phyloP scores from a whole-genome alignment of 2,113 vertebrate species.

The Xiphophorus couchianus region DNA sequence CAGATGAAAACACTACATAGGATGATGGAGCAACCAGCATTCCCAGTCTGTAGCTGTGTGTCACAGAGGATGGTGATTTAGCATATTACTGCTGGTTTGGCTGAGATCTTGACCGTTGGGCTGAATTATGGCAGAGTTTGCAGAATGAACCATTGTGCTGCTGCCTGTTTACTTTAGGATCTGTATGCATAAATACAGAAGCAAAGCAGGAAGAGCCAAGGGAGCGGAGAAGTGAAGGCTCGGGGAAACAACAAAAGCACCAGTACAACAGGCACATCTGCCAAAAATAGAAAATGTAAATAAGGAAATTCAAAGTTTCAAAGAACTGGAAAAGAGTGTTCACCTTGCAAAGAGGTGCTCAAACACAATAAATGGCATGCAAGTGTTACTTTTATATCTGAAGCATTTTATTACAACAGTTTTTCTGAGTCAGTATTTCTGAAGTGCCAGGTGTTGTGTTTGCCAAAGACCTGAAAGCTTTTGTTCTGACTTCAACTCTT shows the following conservation, averaged over 20 bases:
- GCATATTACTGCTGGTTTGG: conserved; percentile 62
- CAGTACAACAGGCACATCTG: conserved; percentile 46
- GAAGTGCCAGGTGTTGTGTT: conserved; percentile 39
- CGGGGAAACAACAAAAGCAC: conserved; percentile 50
- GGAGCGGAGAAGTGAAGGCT: conserved; percentile 30
- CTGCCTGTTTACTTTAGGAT: conserved; percentile 73
- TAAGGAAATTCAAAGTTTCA: conserved; percentile 47
- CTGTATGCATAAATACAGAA: conserved; percentile 62
- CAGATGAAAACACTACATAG: conserved; percentile 42
- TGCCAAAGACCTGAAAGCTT: conserved; percentile 22
- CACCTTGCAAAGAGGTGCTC: conserved; percentile 13
- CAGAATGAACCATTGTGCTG: conserved; percentile 66
- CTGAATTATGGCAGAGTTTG: conserved; percentile 66
- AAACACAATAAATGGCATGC: conserved; percentile 25
- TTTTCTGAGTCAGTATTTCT: conserved; percentile 44
- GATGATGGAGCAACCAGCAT: conserved; percentile 42
- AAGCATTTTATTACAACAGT: conserved; percentile 46
- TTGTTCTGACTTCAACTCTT: conserved; percentile 24
- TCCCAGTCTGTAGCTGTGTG: conserved; percentile 55
- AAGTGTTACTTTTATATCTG: conserved; percentile 57
- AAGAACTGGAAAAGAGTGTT: conserved; percentile 38
- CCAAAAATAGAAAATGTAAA: conserved; percentile 74
- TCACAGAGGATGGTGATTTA: conserved; percentile 54
- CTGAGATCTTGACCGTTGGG: conserved; percentile 54
- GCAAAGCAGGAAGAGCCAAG: conserved; percentile 57